These are phyloP conservation scores for Rhincodon typus DNA, from an alignment of 2,797 vertebrate genomes.

Conservation along the genomic window DNA sequence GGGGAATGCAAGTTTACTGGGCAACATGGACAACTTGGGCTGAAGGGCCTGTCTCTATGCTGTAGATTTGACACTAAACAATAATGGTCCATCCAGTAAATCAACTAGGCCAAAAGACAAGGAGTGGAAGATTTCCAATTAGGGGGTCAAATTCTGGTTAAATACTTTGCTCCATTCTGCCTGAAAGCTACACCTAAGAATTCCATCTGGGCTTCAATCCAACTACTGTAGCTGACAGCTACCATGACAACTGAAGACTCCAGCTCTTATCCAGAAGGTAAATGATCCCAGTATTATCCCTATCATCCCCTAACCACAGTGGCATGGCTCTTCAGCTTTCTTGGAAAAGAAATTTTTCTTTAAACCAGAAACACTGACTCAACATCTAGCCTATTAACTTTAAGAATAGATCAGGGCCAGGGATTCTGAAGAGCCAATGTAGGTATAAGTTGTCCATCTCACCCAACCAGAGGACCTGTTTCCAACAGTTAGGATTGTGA, in stretches of 20 bases:
- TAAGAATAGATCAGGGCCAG: too few species aligned
- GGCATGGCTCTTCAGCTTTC: too few species aligned
- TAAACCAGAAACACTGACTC: neutral
- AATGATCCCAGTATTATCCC: neutral
- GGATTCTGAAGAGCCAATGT: too few species aligned
- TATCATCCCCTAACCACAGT: neutral
- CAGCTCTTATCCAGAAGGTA: neutral
- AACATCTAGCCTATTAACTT: too few species aligned
- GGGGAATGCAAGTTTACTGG: too few species aligned
- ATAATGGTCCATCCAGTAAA: neutral
- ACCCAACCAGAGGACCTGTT: too few species aligned
- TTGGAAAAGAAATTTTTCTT: neutral
- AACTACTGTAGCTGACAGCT: neutral
- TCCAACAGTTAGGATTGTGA: too few species aligned
- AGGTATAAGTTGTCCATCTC: too few species aligned
- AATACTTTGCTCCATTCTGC: neutral
- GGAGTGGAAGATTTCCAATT: neutral
- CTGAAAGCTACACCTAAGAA: neutral
- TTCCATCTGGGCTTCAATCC: too few species aligned
- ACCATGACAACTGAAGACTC: neutral
- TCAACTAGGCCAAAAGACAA: neutral
- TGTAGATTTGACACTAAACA: too few species aligned
- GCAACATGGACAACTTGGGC: too few species aligned
- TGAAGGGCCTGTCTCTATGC: too few species aligned
- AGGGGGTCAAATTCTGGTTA: neutral